A percentile compares a stretch with the other conserved stretches of the same genome.
Evolutionary conservation across 2,113 vertebrate genomes (phyloP).

Genomic region (Echinops telfairi): DNA sequence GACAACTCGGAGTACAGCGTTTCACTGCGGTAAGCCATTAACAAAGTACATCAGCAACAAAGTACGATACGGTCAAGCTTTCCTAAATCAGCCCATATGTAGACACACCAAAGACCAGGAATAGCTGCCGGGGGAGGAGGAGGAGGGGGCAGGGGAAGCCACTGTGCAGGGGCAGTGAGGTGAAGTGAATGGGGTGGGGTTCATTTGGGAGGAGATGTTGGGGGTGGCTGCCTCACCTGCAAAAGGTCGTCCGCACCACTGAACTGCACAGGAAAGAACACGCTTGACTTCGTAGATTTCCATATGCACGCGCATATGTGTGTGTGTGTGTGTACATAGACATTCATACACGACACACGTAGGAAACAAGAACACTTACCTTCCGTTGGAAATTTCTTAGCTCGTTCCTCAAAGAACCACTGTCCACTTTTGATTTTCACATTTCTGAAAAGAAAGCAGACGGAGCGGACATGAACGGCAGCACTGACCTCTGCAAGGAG

Average conservation of each 20-base stretch:
- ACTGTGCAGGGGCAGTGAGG: neutral
- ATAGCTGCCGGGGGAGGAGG: neutral
- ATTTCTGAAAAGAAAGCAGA: constrained; percentile 88
- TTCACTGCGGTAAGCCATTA: too few relatives aligned
- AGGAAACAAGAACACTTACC: constrained; percentile 84
- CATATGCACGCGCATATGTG: too few relatives aligned
- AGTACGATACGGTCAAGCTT: too few relatives aligned
- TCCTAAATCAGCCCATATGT: too few relatives aligned
- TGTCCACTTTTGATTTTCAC: constrained; percentile 94
- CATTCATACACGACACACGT: too few relatives aligned
- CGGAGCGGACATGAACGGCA: fast-evolving
- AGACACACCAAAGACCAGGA: neutral
- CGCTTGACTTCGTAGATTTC: too few relatives aligned
- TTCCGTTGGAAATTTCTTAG: constrained; percentile 92
- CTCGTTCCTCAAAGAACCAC: constrained; percentile 95
- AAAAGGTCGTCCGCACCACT: too few relatives aligned
- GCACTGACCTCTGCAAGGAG: neutral
- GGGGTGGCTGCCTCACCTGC: neutral
- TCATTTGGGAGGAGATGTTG: neutral
- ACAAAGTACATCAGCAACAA: too few relatives aligned
- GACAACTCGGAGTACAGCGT: too few relatives aligned
- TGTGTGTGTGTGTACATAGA: too few relatives aligned
- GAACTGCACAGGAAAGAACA: too few relatives aligned
- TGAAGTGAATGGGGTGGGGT: neutral
- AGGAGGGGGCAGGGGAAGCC: neutral